Evolutionary conservation across 2,113 vertebrate species (phyloP).

Genomic region (Menura novaehollandiae): DNA sequence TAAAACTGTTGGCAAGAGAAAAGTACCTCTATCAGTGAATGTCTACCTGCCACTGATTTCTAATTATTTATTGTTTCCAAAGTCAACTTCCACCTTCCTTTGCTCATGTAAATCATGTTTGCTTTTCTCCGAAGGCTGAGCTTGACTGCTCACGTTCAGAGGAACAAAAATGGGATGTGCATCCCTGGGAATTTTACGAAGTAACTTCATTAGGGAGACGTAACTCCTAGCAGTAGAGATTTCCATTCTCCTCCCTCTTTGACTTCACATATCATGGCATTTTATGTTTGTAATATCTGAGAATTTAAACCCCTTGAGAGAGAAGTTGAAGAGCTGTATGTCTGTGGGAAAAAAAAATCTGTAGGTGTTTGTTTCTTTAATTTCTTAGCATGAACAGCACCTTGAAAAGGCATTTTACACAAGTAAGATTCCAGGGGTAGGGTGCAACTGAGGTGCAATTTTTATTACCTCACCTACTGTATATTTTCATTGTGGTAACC

Average conservation of each 20-base stretch:
- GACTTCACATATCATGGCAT: neutral
- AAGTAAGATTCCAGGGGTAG: neutral
- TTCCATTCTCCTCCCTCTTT: neutral
- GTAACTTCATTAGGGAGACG: neutral
- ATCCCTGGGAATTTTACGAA: neutral
- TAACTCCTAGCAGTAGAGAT: neutral
- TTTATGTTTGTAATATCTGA: neutral
- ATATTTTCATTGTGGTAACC: too few species aligned
- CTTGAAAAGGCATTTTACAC: neutral
- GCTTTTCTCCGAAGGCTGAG: neutral
- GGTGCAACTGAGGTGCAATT: neutral
- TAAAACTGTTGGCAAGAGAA: neutral
- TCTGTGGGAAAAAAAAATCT: neutral
- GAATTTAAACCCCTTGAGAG: neutral
- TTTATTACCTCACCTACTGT: neutral
- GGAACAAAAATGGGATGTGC: neutral
- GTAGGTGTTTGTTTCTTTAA: neutral
- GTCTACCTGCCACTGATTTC: neutral
- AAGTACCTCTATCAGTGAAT: neutral
- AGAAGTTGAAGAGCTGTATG: neutral
- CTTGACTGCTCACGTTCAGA: neutral
- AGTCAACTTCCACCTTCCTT: neutral
- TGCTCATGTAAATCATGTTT: neutral
- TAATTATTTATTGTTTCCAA: neutral
- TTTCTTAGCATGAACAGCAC: neutral